A percentile compares a stretch with the other conserved stretches of the same genome.
Conservation (phyloP, 2,888 invertebrate species). For the Ptilodon capucinus region DNA sequence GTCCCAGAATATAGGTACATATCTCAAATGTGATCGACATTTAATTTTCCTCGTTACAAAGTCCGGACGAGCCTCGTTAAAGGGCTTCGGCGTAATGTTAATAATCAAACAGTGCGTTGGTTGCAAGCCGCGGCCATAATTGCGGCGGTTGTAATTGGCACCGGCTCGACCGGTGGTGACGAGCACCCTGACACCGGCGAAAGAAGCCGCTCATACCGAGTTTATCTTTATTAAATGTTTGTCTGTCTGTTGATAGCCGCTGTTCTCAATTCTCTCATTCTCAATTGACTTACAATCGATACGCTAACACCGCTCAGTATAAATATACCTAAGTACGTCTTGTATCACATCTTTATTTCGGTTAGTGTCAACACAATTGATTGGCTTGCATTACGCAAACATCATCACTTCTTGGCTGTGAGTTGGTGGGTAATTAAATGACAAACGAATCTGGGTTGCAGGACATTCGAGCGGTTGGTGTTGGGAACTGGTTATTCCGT, state of each 20-base stretch:
- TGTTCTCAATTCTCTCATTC: too few relatives aligned
- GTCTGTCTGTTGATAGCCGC: neutral
- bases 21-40: neutral
- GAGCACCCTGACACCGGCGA: neutral
- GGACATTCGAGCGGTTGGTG: too few relatives aligned
- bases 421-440: too few relatives aligned
- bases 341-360: too few relatives aligned
- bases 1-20: neutral
- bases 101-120: neutral
- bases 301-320: too few relatives aligned
- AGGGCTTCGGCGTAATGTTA: neutral
- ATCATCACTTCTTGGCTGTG: too few relatives aligned
- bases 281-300: too few relatives aligned
- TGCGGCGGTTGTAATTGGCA: neutral
- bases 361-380: too few relatives aligned
- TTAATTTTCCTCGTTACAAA: neutral
- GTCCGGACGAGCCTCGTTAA: neutral
- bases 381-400: too few relatives aligned
- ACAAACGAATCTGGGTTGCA: too few relatives aligned
- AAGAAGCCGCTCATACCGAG: neutral
- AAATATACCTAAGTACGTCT: too few relatives aligned
- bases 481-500: neutral
- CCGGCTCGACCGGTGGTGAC: neutral
- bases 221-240: neutral
- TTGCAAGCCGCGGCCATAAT: neutral